A percentile compares a stretch with the other conserved stretches of the same genome.
These are phyloP conservation scores for Pygoscelis antarcticus DNA, from an alignment of 2,113 vertebrate genomes.

Conservation along the genomic window DNA sequence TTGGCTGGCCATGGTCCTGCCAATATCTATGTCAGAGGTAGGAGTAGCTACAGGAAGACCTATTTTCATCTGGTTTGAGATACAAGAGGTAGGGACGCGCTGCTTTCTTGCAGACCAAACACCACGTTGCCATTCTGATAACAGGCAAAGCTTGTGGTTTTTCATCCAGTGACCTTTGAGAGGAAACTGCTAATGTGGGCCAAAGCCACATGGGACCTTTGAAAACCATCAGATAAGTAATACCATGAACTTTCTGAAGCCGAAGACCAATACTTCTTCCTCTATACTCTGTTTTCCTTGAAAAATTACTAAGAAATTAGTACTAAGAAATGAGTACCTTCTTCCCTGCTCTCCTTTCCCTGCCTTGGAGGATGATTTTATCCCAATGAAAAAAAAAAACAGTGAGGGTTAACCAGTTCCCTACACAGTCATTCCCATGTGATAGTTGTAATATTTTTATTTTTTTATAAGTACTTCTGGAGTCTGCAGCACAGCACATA, in stretches of 20 bases:
- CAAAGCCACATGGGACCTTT: background rate
- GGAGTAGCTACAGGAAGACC: background rate
- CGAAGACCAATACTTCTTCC: background rate
- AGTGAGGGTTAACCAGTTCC: background rate
- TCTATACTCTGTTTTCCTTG: background rate
- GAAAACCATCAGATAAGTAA: background rate
- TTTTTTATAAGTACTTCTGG: conserved; percentile 48
- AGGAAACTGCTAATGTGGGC: background rate
- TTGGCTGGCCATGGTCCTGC: background rate
- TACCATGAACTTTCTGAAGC: background rate
- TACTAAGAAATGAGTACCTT: background rate
- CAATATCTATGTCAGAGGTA: background rate
- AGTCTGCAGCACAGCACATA: conserved; percentile 43
- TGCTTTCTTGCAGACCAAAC: background rate
- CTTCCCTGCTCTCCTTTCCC: background rate
- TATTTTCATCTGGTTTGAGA: background rate
- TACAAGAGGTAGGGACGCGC: accelerated
- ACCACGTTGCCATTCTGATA: background rate
- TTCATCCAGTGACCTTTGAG: background rate
- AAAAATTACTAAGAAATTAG: background rate
- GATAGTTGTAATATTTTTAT: background rate
- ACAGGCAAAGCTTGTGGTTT: background rate
- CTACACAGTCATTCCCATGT: background rate
- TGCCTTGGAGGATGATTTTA: background rate
- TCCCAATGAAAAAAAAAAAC: accelerated